Percentiles rank a stretch among this genome's conserved stretches.
These are phyloP conservation scores for Microtus richardsoni DNA, from an alignment of 2,113 vertebrate species.

Conservation along the genomic window DNA sequence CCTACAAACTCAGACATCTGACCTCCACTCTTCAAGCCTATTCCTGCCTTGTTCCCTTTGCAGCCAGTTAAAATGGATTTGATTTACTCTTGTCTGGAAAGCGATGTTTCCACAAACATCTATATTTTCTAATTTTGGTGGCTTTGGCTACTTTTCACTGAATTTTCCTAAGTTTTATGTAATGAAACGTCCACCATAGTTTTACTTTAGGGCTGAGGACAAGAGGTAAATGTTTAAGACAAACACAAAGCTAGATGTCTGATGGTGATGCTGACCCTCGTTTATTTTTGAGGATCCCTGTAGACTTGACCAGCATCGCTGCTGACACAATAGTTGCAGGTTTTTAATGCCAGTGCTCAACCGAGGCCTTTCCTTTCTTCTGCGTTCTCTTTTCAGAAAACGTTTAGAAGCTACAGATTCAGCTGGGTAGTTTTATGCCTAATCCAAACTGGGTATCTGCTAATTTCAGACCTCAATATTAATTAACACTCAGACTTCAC, in stretches of 20 bases:
- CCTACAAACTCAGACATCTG: neutral
- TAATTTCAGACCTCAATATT: slow-evolving; percentile 24
- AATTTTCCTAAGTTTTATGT: neutral
- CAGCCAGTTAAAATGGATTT: slow-evolving; percentile 1
- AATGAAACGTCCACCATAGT: slow-evolving; percentile 9
- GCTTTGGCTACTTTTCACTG: neutral
- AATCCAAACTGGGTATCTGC: neutral
- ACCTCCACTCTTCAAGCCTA: slow-evolving; percentile 9
- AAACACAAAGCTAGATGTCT: neutral
- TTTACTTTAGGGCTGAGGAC: slow-evolving; percentile 13
- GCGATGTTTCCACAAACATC: neutral
- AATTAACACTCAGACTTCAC: slow-evolving; percentile 16
- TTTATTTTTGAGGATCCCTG: neutral
- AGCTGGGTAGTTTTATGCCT: neutral
- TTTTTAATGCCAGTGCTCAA: neutral
- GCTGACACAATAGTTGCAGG: neutral
- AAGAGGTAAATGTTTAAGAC: neutral
- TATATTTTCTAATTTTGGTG: neutral
- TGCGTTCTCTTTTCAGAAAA: slow-evolving; percentile 1
- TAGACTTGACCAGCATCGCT: neutral
- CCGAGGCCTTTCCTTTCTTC: neutral
- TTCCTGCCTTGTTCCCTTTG: neutral
- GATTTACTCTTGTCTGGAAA: slow-evolving; percentile 21
- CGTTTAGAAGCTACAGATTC: neutral
- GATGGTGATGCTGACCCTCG: neutral